These are phyloP conservation scores for Andrena flavipes DNA, from an alignment of 2,888 invertebrate genomes.

Conservation along the genomic window DNA sequence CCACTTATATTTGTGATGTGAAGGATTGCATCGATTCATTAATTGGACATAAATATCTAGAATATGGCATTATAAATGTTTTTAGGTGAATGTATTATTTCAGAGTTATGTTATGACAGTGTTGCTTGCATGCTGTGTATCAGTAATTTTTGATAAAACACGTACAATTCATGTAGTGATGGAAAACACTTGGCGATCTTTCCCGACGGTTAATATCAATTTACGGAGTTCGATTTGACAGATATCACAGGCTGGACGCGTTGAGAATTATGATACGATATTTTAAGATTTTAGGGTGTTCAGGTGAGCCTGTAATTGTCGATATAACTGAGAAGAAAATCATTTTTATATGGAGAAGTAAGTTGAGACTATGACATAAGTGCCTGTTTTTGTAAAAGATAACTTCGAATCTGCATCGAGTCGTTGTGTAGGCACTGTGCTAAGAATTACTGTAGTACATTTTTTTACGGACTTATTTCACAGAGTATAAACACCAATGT, in stretches of 20 bases:
- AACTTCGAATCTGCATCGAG: neutral
- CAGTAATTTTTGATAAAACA: too few species aligned
- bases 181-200: neutral
- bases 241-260: neutral
- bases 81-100: too few species aligned
- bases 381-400: neutral
- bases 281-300: neutral
- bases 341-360: neutral
- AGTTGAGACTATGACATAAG: neutral
- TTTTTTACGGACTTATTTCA: too few species aligned
- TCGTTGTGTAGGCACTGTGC: too few species aligned
- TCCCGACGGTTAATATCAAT: neutral
- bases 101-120: too few species aligned
- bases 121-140: too few species aligned
- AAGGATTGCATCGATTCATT: too few species aligned
- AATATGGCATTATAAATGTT: too few species aligned
- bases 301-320: neutral
- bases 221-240: neutral
- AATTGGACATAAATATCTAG: too few species aligned
- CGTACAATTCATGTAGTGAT: neutral
- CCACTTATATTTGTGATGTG: too few species aligned
- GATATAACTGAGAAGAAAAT: neutral
- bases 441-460: too few species aligned
- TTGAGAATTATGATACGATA: neutral
- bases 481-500: too few species aligned